These are phyloP conservation scores for Liodrosophila aerea DNA, from an alignment of 2,888 invertebrate species.

Conservation along the genomic window DNA sequence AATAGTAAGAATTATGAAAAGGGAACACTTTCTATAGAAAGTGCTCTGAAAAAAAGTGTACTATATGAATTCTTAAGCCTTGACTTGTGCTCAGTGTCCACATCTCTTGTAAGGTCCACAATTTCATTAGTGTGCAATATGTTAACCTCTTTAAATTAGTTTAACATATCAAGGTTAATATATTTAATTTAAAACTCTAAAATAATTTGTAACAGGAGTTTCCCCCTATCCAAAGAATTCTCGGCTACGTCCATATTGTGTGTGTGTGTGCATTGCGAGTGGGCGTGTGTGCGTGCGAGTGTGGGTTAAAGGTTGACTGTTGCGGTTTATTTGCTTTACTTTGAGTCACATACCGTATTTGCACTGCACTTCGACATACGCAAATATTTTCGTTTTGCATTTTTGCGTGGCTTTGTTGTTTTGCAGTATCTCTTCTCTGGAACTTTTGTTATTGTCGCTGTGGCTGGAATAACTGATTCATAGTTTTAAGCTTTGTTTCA, in stretches of 20 bases:
- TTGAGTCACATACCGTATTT: slow-evolving; percentile 46
- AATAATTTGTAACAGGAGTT: too few relatives aligned
- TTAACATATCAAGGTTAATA: too few relatives aligned
- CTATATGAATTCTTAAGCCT: too few relatives aligned
- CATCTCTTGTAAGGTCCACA: too few relatives aligned
- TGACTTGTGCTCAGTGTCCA: too few relatives aligned
- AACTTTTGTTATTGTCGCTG: slow-evolving; percentile 10
- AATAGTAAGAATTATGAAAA: too few relatives aligned
- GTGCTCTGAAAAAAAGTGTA: too few relatives aligned
- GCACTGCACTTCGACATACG: slow-evolving; percentile 44
- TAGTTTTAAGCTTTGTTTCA: slow-evolving; percentile 5
- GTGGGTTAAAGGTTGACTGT: slow-evolving; percentile 8
- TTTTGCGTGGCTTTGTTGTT: slow-evolving; percentile 12
- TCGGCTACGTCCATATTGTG: neutral
- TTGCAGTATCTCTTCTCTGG: neutral
- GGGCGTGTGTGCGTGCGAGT: neutral
- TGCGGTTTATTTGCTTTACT: slow-evolving; percentile 44
- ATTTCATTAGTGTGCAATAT: too few relatives aligned
- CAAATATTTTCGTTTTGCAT: slow-evolving; percentile 47
- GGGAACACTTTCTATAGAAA: too few relatives aligned
- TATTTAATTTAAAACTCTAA: too few relatives aligned
- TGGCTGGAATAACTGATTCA: neutral
- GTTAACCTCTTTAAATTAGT: too few relatives aligned
- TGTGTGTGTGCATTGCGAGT: neutral
- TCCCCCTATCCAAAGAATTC: too few relatives aligned